Percentiles rank a stretch among this genome's conserved stretches.
Conservation (phyloP, 2,888 invertebrate genomes). For the Conomelus anceps region DNA sequence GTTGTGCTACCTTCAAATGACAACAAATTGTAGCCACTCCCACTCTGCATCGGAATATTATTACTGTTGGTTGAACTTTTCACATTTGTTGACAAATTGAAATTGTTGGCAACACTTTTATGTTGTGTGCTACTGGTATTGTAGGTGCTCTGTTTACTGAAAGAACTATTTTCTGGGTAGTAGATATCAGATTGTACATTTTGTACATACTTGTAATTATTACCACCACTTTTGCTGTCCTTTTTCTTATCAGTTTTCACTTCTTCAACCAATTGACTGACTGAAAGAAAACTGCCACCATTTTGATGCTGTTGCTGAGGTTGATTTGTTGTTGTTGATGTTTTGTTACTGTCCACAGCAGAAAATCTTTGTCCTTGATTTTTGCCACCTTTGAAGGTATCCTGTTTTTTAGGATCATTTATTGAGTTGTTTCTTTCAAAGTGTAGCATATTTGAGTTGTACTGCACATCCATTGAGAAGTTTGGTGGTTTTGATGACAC, state of each 20-base stretch:
- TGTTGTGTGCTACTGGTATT: neutral
- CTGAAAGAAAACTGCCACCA: conserved; percentile 47
- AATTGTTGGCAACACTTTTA: conserved; percentile 8
- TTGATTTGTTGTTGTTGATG: neutral
- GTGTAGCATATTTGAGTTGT: neutral
- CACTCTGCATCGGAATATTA: neutral
- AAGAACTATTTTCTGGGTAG: neutral
- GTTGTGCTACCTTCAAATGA: neutral
- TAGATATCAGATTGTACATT: neutral
- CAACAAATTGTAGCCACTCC: neutral
- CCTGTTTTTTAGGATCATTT: neutral
- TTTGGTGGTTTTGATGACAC: neutral
- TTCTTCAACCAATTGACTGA: conserved; percentile 54
- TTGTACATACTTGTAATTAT: neutral
- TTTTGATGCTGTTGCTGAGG: conserved; percentile 20
- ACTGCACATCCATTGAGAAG: neutral
- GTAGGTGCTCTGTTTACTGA: neutral
- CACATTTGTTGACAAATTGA: neutral
- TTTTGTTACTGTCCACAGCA: conserved; percentile 10
- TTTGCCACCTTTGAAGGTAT: neutral
- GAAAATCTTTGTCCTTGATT: conserved; percentile 14
- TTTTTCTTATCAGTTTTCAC: conserved; percentile 29
- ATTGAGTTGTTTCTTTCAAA: conserved; percentile 8
- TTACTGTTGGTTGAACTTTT: too few relatives aligned
- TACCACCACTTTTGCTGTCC: conserved; percentile 20